phyloP scores from a whole-genome alignment of 2,113 vertebrate species.

The Rhodinocichla rosea region DNA sequence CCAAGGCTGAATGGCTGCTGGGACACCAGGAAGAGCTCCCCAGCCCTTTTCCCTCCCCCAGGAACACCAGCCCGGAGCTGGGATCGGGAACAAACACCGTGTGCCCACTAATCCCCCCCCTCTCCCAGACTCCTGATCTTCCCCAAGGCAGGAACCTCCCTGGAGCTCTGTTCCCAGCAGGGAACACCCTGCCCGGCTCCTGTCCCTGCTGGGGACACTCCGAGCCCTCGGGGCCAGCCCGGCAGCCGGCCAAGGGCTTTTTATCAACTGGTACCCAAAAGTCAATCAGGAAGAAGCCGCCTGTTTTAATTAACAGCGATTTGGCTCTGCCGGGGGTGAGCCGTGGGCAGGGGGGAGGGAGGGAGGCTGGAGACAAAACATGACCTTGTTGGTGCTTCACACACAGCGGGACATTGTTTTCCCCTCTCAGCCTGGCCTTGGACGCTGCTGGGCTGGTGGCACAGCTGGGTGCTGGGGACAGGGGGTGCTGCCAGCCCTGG shows the following conservation, averaged over 20 bases:
- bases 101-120: accelerated
- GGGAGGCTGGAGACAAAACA: slow-evolving; percentile 61
- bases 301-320: slow-evolving; percentile 51
- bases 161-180: accelerated
- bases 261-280: slow-evolving; percentile 51
- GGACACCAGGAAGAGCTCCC: neutral
- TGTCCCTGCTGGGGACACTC: neutral
- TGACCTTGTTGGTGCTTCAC: slow-evolving; percentile 42
- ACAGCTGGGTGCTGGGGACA: neutral
- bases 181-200: accelerated
- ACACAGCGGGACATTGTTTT: slow-evolving; percentile 43
- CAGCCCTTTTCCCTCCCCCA: neutral
- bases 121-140: accelerated
- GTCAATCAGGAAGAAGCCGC: slow-evolving; percentile 43
- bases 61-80: neutral
- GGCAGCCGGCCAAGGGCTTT: neutral
- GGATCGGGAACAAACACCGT: accelerated
- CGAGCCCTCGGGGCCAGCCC: neutral
- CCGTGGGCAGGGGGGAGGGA: neutral
- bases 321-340: neutral
- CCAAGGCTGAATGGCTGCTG: accelerated
- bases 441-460: neutral
- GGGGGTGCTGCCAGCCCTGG: neutral
- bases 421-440: neutral
- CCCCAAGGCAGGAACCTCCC: neutral